phyloP scores from a whole-genome alignment of 2,113 vertebrate species.

The Telmatochromis brichardi region DNA sequence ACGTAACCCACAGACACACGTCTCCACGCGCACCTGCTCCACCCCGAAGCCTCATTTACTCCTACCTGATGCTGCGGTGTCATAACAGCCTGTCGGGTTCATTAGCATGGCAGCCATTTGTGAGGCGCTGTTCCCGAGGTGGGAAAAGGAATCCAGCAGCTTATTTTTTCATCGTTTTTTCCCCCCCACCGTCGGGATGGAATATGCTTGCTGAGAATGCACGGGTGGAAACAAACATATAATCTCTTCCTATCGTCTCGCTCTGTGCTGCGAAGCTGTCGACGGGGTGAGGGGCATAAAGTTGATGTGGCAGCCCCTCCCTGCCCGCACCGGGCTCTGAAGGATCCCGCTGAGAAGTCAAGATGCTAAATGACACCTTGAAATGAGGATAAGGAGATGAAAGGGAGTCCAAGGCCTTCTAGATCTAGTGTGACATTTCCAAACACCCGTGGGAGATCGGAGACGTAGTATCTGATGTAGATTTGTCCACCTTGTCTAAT shows the following conservation, averaged over 20 bases:
- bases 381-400: conserved; percentile 55
- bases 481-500: conserved; percentile 10
- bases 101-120: conserved; percentile 72
- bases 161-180: conserved; percentile 4
- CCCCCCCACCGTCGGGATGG: neutral
- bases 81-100: conserved; percentile 70
- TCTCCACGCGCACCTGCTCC: conserved; percentile 47
- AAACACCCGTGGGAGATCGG: conserved; percentile 29
- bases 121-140: conserved; percentile 53
- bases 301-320: conserved; percentile 54
- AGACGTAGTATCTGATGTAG: neutral
- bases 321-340: neutral
- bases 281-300: conserved; percentile 35
- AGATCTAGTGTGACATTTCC: conserved; percentile 57
- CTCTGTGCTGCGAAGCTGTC: conserved; percentile 27
- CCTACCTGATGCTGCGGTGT: conserved; percentile 74
- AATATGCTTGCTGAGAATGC: conserved; percentile 26
- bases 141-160: conserved; percentile 48
- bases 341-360: conserved; percentile 60
- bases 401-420: conserved; percentile 49
- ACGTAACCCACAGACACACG: neutral
- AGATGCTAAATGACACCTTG: conserved; percentile 65
- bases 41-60: conserved; percentile 68
- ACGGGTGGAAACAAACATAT: neutral
- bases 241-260: neutral